These are phyloP conservation scores for Procapra przewalskii DNA, from an alignment of 2,113 vertebrate genomes.

Conservation along the genomic window DNA sequence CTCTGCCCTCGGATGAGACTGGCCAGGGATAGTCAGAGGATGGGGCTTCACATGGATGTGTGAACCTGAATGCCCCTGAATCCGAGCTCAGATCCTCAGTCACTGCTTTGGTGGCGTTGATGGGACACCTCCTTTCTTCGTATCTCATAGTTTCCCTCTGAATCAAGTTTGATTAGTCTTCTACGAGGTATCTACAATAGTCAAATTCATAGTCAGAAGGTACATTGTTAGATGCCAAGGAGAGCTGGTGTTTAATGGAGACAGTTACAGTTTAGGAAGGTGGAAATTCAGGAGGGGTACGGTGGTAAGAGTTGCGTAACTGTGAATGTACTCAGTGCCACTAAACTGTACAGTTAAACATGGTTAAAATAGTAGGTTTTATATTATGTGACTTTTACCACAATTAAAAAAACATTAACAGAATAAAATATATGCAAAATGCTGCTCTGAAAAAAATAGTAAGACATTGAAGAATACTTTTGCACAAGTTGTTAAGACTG, in stretches of 20 bases:
- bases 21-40: neutral
- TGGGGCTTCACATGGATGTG: neutral
- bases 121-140: neutral
- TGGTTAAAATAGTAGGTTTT: neutral
- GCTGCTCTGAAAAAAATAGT: neutral
- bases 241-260: neutral
- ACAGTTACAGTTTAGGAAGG: neutral
- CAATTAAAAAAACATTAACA: neutral
- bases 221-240: neutral
- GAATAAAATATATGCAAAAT: neutral
- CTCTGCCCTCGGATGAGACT: neutral
- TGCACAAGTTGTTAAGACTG: neutral
- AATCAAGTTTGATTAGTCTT: neutral
- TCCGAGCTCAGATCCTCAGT: neutral
- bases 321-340: neutral
- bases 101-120: neutral
- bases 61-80: accelerated
- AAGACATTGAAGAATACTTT: neutral
- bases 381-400: neutral
- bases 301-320: neutral
- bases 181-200: neutral
- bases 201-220: neutral
- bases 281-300: neutral
- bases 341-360: neutral
- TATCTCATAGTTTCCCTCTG: neutral